Conservation (phyloP, 2,797 vertebrate genomes). For the Hippopotamyrus pictus region DNA sequence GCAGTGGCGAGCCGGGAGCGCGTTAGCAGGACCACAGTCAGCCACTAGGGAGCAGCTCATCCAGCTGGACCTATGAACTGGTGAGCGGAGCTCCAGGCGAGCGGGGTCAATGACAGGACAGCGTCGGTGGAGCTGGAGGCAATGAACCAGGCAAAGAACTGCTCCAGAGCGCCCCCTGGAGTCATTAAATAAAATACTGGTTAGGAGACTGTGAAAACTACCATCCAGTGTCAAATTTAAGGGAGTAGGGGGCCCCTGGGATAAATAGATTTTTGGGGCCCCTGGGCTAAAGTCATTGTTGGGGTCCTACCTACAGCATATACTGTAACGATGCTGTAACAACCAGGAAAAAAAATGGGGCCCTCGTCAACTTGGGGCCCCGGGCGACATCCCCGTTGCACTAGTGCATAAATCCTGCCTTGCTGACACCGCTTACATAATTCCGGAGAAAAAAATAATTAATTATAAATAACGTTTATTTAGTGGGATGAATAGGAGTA, state of each 20-base stretch:
- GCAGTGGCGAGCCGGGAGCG: background rate
- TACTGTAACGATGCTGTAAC: background rate
- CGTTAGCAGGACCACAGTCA: background rate
- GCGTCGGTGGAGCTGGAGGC: background rate
- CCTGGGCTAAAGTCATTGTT: background rate
- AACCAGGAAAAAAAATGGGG: background rate
- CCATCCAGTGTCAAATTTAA: background rate
- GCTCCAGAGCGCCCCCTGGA: background rate
- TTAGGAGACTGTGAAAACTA: background rate
- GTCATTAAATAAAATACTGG: background rate
- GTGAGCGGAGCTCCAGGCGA: background rate
- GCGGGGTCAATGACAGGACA: background rate
- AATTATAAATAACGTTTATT: constrained; percentile 2
- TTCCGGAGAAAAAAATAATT: background rate
- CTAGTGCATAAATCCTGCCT: background rate
- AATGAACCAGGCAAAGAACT: background rate
- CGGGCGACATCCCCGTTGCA: background rate
- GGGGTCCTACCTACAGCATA: background rate
- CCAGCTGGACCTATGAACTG: background rate
- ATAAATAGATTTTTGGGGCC: background rate
- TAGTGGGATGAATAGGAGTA: background rate
- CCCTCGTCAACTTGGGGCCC: background rate
- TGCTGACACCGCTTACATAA: background rate
- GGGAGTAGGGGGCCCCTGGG: background rate
- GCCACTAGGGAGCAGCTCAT: background rate